Evolutionary conservation across 2,113 vertebrate species (phyloP).

Genomic region (Micronycteris hirsuta): DNA sequence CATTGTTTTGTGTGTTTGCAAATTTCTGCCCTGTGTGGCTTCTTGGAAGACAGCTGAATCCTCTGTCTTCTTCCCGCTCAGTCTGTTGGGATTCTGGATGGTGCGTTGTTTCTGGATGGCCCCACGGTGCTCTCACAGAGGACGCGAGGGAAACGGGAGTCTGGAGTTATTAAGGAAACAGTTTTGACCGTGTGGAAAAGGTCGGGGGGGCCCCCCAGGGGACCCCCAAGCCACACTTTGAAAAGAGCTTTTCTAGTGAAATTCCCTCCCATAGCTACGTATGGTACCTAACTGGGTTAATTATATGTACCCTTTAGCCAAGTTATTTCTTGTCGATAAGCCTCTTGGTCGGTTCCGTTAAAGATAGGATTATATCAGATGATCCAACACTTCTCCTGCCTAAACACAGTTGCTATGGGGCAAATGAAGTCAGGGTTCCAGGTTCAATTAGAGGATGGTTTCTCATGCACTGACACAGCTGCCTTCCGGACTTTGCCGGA

Average conservation of each 20-base stretch:
- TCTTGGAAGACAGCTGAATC: background rate
- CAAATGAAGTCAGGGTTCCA: background rate
- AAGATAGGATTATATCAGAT: background rate
- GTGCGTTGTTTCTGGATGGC: background rate
- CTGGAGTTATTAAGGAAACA: background rate
- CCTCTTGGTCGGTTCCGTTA: background rate
- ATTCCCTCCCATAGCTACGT: background rate
- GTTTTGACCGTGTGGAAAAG: background rate
- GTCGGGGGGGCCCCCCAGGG: background rate
- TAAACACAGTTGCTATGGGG: background rate
- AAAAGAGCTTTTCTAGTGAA: background rate
- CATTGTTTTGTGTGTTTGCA: background rate
- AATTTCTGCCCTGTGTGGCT: background rate
- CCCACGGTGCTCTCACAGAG: background rate
- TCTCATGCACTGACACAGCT: background rate
- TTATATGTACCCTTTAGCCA: background rate
- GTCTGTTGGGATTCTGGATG: fast-evolving
- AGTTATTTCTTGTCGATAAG: background rate
- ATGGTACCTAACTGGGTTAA: background rate
- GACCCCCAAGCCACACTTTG: background rate
- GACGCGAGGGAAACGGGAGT: background rate
- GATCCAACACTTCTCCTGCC: background rate
- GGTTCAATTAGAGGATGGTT: background rate
- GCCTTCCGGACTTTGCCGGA: background rate
- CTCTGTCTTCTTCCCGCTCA: fast-evolving